Base-by-base conservation (phyloP, 2,797 vertebrate species). In the Garrulus glandarius region DNA sequence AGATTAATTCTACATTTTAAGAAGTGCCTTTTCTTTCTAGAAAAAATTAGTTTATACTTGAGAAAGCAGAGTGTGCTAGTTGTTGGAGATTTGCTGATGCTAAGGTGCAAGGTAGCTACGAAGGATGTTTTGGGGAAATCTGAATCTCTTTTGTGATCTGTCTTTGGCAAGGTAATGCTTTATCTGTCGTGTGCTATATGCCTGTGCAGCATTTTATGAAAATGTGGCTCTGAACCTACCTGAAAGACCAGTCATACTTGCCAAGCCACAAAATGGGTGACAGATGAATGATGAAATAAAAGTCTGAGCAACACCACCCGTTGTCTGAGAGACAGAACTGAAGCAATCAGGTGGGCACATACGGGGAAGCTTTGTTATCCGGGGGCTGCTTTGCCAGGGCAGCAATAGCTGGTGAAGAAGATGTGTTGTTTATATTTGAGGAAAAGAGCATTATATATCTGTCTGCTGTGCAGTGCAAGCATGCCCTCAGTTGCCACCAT, bases 131-230 rank as follows among this genome's bases (percentile, higher is more conserved):
- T 4, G 6, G 27, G 32, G 17, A 16, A 80, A 55, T 88, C 19
- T 24, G 0, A 4, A 50, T 88, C 30, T 88, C n/a, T 86, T 92
- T 43, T 84, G 36, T 0, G 0, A 8, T 53, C 37, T 55, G 49
- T 15, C 9, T 76, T 87, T 81, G 59, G 46, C 27, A 60, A 69
- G 47, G 15, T 41, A 67, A 69, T 65, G 61, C 74, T 13, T 94
- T 68, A 55, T 53, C 47, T 63, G 39, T 72, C 0, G 0, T 0
- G 0, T 4, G 7, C n/a, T 69, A 1, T 79, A 2, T 52, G 14
- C 37, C 23, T 44, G 19, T 72, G 50, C 30, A 59, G 12, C 12
- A 10, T 82, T 93, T 79, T 43, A 32, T 72, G 63, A 67, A 79
- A 84, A 70, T 6, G 0, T 36, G 77, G 15, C 70, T 89, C 16